These are phyloP conservation scores for Cynocephalus volans DNA, from an alignment of 2,113 vertebrate species.

Conservation along the genomic window DNA sequence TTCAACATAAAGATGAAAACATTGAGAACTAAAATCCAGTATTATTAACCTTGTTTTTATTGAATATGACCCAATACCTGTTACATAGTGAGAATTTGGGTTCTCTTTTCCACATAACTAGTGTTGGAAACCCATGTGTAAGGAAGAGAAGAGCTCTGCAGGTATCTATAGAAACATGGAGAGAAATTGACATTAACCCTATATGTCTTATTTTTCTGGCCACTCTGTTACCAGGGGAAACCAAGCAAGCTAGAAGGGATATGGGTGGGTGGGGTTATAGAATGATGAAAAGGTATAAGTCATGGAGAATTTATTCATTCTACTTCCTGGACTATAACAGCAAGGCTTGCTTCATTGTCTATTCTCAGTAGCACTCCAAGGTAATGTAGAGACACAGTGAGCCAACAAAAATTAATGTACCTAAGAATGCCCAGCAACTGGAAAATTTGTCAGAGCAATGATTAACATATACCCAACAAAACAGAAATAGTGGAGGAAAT, in stretches of 20 bases:
- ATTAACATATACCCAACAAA: background rate
- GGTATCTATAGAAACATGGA: background rate
- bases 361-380: background rate
- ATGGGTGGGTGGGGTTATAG: background rate
- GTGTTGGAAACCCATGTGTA: background rate
- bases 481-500: background rate
- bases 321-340: background rate
- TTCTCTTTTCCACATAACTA: background rate
- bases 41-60: background rate
- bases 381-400: background rate
- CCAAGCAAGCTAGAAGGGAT: background rate
- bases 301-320: background rate
- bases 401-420: background rate
- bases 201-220: background rate
- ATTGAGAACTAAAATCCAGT: background rate
- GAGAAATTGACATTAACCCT: background rate
- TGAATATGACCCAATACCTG: background rate
- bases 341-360: no score
- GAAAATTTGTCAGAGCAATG: background rate
- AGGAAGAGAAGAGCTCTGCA: background rate
- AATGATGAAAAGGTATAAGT: background rate
- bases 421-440: background rate
- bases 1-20: constrained; percentile 12
- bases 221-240: background rate
- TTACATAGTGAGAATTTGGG: background rate